Base-by-base conservation (phyloP, 2,888 invertebrate genomes). In the Hemistola chrysoprasaria region DNA sequence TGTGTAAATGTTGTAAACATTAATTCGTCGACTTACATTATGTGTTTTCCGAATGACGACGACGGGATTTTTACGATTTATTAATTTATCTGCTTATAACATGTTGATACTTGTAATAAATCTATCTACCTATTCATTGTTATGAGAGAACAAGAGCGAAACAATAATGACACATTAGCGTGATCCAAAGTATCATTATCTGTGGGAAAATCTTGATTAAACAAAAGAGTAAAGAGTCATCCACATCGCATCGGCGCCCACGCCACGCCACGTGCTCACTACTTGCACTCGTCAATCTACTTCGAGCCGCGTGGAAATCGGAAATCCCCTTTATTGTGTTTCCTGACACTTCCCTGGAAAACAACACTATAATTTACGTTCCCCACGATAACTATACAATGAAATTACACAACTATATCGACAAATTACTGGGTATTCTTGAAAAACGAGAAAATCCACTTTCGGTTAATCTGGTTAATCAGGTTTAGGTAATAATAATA, bases 281-380 rank as follows among this genome's bases (percentile, higher is more conserved):
- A n/a, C n/a, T 4, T 16, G 3, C 16, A 16, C 16, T 16, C 4
- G 16, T 16, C 16, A 3, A 2, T 16, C 16, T 2, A 16, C n/a
- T n/a, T n/a, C n/a, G 16, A 16, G 16, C n/a, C 16, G 16, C 71
- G 70, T 78, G 76, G 73, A 78, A 82, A 81, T 84, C 81, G 87
- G 86, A 85, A 86, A 85, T 84, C 72, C 86, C 84, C 63, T 70
- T 56, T 61, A 77, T 78, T 78, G 80, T 73, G 65, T 79, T 78
- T 77, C 71, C 73, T 67, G 61, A 68, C 62, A 74, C 69, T 79
- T 83, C 72, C 76, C 61, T 66, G 66, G 74, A 79, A 82, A 78
- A 68, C 50, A 6, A 35, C 34, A 34, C 39, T 29, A 52, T 53
- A 48, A 49, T 50, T 54, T 31, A 47, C 39, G 31, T 42, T 41